Evolutionary conservation across 2,888 invertebrate genomes (phyloP).

Genomic region (Drosophila yooni): DNA sequence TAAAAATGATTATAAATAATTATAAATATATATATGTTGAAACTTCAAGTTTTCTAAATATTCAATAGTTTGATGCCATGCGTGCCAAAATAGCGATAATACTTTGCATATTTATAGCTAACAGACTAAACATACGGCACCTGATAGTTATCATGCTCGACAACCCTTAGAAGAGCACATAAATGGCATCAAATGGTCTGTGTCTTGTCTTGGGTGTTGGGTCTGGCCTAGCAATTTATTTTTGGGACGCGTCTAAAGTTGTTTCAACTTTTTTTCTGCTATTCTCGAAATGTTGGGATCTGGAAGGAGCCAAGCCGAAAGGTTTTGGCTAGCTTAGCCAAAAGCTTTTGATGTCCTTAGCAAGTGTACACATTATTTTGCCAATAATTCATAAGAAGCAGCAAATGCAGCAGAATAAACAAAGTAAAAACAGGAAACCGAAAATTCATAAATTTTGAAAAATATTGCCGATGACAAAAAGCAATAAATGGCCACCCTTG

Average conservation of each 20-base stretch:
- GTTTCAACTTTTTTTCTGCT: slow-evolving; percentile 8
- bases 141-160: not conserved
- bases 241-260: slow-evolving; percentile 32
- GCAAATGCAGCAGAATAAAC: slow-evolving; percentile 55
- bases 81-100: not conserved
- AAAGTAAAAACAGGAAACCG: slow-evolving; percentile 30
- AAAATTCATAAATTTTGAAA: slow-evolving; percentile 58
- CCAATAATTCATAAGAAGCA: slow-evolving; percentile 77
- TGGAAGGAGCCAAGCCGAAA: slow-evolving; percentile 21
- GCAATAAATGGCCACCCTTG: slow-evolving; percentile 76
- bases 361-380: slow-evolving; percentile 39
- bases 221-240: slow-evolving; percentile 23
- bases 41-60: not conserved
- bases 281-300: slow-evolving; percentile 13
- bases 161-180: slow-evolving; percentile 20
- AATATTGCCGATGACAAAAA: slow-evolving; percentile 53
- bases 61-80: not conserved
- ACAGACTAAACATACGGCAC: not conserved
- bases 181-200: slow-evolving; percentile 70
- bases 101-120: not conserved
- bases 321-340: slow-evolving; percentile 45
- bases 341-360: slow-evolving; percentile 49
- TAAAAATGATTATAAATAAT: no score
- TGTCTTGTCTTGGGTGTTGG: slow-evolving; percentile 32
- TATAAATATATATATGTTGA: no score